Conservation (phyloP, 2,797 vertebrate species). For the Ptychadena robeensis region DNA sequence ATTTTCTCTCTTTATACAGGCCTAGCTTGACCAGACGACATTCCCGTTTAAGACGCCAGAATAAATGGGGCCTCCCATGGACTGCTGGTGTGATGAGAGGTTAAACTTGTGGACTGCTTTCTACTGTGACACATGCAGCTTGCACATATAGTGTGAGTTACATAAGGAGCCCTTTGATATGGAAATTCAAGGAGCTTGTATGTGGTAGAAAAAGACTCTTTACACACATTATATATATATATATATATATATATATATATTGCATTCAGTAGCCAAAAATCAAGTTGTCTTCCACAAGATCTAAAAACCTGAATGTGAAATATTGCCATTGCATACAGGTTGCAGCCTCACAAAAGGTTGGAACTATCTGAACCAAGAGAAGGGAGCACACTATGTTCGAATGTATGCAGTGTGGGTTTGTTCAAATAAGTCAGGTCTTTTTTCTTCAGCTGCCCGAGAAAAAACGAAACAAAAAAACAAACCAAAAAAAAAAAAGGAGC, state of each 20-base stretch:
- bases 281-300: background rate
- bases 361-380: slow-evolving; percentile 3
- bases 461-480: slow-evolving; percentile 32
- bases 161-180: slow-evolving; percentile 36
- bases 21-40: background rate
- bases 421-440: slow-evolving; percentile 35
- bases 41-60: background rate
- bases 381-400: background rate
- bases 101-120: slow-evolving; percentile 2
- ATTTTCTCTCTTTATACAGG: background rate
- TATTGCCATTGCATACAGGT: slow-evolving; percentile 50
- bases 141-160: slow-evolving; percentile 35
- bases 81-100: background rate
- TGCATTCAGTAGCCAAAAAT: slow-evolving; percentile 2
- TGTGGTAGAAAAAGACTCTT: slow-evolving; percentile 28
- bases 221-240: slow-evolving; percentile 11
- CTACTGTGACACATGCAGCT: slow-evolving; percentile 33
- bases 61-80: background rate
- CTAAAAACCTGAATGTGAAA: slow-evolving; percentile 23
- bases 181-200: slow-evolving; percentile 27
- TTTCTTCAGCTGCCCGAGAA: slow-evolving; percentile 36
- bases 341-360: slow-evolving; percentile 11
- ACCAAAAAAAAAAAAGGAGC: slow-evolving; percentile 22
- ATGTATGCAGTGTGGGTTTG: slow-evolving; percentile 6
- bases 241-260: too few relatives aligned